These are phyloP conservation scores for Hetaerina americana DNA, from an alignment of 1,140 invertebrate genomes.

Conservation along the genomic window DNA sequence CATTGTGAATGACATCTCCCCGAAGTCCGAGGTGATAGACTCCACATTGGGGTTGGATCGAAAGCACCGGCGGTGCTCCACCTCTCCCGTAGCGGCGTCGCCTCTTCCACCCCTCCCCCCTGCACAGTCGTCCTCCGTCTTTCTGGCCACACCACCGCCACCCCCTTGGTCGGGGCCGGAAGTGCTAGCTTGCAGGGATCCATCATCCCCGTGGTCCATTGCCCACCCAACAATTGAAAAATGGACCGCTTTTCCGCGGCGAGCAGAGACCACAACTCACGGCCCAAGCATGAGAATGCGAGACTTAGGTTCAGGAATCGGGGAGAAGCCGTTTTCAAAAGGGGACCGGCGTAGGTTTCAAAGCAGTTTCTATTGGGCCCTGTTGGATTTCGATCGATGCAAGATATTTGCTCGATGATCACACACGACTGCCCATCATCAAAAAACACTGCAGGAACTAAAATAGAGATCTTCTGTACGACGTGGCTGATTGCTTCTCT, in stretches of 20 bases:
- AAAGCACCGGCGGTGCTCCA: neutral
- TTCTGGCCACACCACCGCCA: neutral
- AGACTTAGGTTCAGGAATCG: too few relatives aligned
- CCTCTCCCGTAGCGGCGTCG: neutral
- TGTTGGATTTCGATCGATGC: too few relatives aligned
- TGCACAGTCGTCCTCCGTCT: neutral
- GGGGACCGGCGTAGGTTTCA: too few relatives aligned
- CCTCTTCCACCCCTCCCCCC: neutral
- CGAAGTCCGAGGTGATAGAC: neutral
- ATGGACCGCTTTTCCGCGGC: neutral
- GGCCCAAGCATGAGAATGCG: neutral
- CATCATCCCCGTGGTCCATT: neutral
- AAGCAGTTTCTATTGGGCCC: too few relatives aligned
- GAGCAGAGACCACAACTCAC: neutral
- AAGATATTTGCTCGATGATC: too few relatives aligned
- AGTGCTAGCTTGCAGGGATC: neutral
- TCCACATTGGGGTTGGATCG: neutral
- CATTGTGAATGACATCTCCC: neutral
- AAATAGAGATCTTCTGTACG: too few relatives aligned
- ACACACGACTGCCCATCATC: too few relatives aligned
- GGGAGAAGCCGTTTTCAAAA: too few relatives aligned
- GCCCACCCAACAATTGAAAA: neutral
- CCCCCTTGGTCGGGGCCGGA: neutral
- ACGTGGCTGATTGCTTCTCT: too few relatives aligned
- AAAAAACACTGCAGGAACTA: too few relatives aligned